phyloP scores from a whole-genome alignment of 2,888 invertebrate species.

The Hydrotaea diabolus region DNA sequence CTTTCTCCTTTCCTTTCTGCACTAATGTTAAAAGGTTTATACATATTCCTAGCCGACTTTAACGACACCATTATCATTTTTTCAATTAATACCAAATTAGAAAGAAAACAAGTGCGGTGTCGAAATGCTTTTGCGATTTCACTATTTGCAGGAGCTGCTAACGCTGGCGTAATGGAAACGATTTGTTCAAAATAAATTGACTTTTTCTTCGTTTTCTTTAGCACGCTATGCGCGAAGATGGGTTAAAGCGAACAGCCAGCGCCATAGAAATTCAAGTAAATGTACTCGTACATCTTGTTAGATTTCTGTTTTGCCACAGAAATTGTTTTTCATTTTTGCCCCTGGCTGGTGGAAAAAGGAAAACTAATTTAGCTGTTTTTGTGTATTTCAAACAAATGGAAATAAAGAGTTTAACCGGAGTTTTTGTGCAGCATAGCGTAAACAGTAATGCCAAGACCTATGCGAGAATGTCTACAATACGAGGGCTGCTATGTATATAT shows the following conservation, averaged over 20 bases:
- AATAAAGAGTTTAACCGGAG: neutral
- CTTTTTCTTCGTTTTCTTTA: neutral
- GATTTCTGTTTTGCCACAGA: neutral
- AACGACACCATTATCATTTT: slow-evolving; percentile 33
- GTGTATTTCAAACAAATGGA: neutral
- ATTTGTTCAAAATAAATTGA: slow-evolving; percentile 30
- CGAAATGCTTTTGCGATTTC: slow-evolving; percentile 16
- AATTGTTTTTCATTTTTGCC: neutral
- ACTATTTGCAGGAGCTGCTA: neutral
- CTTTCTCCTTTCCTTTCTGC: neutral
- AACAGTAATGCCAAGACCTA: no score
- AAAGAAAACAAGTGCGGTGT: neutral
- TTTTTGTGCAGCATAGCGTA: neutral
- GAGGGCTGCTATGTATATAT: no score
- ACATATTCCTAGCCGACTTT: neutral
- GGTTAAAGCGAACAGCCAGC: neutral
- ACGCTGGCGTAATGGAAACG: slow-evolving; percentile 16
- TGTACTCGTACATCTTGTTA: neutral
- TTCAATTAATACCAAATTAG: slow-evolving; percentile 36
- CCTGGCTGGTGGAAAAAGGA: neutral
- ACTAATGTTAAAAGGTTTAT: slow-evolving; percentile 17
- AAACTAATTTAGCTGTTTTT: slow-evolving; percentile 3
- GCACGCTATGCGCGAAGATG: neutral
- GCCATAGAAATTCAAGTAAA: no score
- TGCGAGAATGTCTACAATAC: no score